phyloP scores from a whole-genome alignment of 2,797 vertebrate species.

The Sebastes trivittatus region DNA sequence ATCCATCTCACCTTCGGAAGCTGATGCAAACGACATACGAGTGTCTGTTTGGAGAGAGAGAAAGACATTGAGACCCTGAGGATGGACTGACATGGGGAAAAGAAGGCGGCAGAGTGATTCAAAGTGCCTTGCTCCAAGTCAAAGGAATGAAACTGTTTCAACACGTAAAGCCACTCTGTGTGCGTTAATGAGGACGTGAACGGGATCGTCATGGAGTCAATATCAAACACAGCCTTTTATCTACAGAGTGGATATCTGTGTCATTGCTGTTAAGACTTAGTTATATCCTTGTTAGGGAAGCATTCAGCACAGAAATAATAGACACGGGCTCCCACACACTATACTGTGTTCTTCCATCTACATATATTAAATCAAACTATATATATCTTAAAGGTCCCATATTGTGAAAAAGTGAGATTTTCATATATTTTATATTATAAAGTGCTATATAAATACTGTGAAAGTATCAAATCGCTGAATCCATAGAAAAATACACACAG shows the following conservation, averaged over 20 bases:
- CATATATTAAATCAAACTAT: no score
- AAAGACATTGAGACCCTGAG: neutral
- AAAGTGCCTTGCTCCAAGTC: slow-evolving; percentile 1
- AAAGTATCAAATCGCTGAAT: no score
- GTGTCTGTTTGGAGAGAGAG: neutral
- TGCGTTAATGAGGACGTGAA: slow-evolving; percentile 41
- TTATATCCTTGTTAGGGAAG: slow-evolving; percentile 23
- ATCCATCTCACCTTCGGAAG: neutral
- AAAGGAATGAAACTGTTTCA: neutral
- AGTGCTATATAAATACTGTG: no score
- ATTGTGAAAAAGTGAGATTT: no score
- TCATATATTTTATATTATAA: no score
- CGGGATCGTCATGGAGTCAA: slow-evolving; percentile 43
- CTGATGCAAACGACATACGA: slow-evolving; percentile 5
- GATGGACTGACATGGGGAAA: neutral
- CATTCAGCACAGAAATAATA: neutral
- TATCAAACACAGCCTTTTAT: slow-evolving; percentile 46
- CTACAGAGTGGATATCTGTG: slow-evolving; percentile 2
- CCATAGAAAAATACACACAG: no score
- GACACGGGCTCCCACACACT: no score
- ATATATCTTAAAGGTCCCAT: no score
- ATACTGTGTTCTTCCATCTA: no score
- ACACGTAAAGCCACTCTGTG: slow-evolving; percentile 6
- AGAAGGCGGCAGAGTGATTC: neutral
- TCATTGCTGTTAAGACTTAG: slow-evolving; percentile 18